Percentiles rank a stretch among this genome's conserved stretches.
phyloP scores from a whole-genome alignment of 2,797 vertebrate species.

The Brachyrhaphis roseni region DNA sequence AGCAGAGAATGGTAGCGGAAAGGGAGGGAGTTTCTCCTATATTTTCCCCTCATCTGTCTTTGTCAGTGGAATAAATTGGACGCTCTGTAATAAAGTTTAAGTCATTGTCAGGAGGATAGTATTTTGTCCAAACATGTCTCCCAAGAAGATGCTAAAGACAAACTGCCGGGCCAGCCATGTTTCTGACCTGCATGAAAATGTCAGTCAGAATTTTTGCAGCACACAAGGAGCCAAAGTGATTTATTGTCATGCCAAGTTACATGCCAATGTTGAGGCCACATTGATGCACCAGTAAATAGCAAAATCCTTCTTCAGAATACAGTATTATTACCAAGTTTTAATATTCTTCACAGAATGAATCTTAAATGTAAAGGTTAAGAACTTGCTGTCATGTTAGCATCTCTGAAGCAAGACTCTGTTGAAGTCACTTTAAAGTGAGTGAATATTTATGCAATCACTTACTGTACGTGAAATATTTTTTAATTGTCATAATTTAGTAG shows the following conservation, averaged over 20 bases:
- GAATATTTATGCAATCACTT: too few relatives aligned
- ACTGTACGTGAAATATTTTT: too few relatives aligned
- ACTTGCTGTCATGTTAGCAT: neutral
- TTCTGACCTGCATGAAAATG: slow-evolving; percentile 41
- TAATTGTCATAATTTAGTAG: too few relatives aligned
- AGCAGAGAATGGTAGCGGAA: slow-evolving; percentile 12
- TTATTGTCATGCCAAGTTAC: slow-evolving; percentile 34
- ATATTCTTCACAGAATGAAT: neutral
- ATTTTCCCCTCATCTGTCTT: slow-evolving; percentile 58
- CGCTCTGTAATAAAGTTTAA: slow-evolving; percentile 56
- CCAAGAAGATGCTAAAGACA: slow-evolving; percentile 42
- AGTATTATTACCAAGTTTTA: neutral
- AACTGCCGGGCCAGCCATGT: slow-evolving; percentile 34
- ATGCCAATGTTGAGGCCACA: neutral
- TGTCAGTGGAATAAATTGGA: slow-evolving; percentile 70
- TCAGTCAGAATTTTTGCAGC: slow-evolving; percentile 33
- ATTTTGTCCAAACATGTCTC: slow-evolving; percentile 47
- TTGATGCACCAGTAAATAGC: neutral
- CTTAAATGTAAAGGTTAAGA: neutral
- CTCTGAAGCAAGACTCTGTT: too few relatives aligned
- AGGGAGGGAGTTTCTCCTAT: slow-evolving; percentile 15
- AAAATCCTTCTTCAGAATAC: neutral
- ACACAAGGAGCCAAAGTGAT: slow-evolving; percentile 28
- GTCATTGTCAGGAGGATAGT: slow-evolving; percentile 48
- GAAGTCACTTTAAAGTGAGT: too few relatives aligned